These are phyloP conservation scores for Chymomyza amoena DNA, from an alignment of 2,888 invertebrate species.

Conservation along the genomic window DNA sequence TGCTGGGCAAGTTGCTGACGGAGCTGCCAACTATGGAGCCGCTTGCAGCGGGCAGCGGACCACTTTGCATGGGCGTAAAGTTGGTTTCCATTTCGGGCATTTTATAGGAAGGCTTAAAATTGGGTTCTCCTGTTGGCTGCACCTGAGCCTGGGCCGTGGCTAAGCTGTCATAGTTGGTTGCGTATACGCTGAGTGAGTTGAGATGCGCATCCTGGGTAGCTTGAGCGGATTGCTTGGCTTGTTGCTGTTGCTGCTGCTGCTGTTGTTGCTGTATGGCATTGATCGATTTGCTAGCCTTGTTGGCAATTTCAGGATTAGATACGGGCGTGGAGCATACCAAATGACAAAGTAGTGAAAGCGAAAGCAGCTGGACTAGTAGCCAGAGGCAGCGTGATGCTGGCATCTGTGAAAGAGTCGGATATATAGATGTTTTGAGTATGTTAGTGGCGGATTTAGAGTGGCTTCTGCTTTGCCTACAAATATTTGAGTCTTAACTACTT, in stretches of 20 bases:
- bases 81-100: slow-evolving; percentile 75
- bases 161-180: slow-evolving; percentile 68
- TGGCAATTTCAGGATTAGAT: slow-evolving; percentile 68
- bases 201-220: slow-evolving; percentile 65
- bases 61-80: slow-evolving; percentile 72
- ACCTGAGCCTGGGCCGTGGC: slow-evolving; percentile 29
- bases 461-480: too few relatives aligned
- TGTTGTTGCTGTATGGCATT: slow-evolving; percentile 40
- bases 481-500: too few relatives aligned
- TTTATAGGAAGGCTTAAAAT: slow-evolving; percentile 72
- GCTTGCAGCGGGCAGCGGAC: slow-evolving; percentile 19
- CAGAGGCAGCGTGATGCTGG: slow-evolving; percentile 16
- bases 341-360: slow-evolving; percentile 34
- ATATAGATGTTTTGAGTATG: neutral
- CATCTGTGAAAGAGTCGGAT: slow-evolving; percentile 41
- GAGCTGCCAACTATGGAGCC: slow-evolving; percentile 25
- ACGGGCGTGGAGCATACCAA: slow-evolving; percentile 52
- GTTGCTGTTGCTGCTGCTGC: slow-evolving; percentile 37
- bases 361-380: slow-evolving; percentile 40
- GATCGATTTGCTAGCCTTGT: slow-evolving; percentile 55
- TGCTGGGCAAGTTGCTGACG: slow-evolving; percentile 49
- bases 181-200: slow-evolving; percentile 75
- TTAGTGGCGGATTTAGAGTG: too few relatives aligned
- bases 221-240: slow-evolving; percentile 20
- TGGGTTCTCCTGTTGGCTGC: slow-evolving; percentile 17